Evolutionary conservation across 2,113 vertebrate species (phyloP).

Genomic region (Canis aureus): DNA sequence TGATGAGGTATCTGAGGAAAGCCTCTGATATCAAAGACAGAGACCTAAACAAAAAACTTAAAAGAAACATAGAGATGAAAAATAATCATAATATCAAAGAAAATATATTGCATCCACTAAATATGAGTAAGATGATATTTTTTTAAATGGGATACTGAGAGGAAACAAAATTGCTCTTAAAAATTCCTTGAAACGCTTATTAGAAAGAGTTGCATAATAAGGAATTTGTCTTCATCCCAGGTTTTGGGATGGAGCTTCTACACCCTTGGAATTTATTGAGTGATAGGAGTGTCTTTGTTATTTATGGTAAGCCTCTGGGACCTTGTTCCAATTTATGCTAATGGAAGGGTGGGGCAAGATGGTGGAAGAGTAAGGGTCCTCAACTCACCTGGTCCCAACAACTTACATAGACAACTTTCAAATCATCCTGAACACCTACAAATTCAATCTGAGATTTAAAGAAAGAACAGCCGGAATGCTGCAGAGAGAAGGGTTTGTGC

Average conservation of each 20-base stretch:
- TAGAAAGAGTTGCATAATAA: constrained; percentile 28
- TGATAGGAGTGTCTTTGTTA: constrained; percentile 15
- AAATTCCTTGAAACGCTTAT: constrained; percentile 49
- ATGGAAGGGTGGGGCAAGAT: no score
- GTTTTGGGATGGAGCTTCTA: neutral
- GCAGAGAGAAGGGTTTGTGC: no score
- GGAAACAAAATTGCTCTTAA: constrained; percentile 31
- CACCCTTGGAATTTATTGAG: constrained; percentile 42
- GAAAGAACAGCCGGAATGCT: no score
- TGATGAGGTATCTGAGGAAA: neutral
- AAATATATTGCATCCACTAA: constrained; percentile 31
- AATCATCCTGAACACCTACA: no score
- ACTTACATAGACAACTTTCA: no score
- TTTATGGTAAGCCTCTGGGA: neutral
- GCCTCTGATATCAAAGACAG: neutral
- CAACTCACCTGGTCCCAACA: no score
- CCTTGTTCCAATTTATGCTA: constrained; percentile 1
- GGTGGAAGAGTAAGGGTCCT: no score
- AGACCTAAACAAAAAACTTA: constrained; percentile 46
- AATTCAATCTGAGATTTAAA: no score
- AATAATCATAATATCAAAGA: constrained; percentile 28
- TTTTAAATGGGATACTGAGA: neutral
- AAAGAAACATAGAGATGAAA: constrained; percentile 23
- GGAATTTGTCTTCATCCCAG: constrained; percentile 28
- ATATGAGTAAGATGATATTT: neutral